phyloP scores from a whole-genome alignment of 30 jellyfish, hydroid and myxozoan genomes.

The Phacellophora camtschatica region DNA sequence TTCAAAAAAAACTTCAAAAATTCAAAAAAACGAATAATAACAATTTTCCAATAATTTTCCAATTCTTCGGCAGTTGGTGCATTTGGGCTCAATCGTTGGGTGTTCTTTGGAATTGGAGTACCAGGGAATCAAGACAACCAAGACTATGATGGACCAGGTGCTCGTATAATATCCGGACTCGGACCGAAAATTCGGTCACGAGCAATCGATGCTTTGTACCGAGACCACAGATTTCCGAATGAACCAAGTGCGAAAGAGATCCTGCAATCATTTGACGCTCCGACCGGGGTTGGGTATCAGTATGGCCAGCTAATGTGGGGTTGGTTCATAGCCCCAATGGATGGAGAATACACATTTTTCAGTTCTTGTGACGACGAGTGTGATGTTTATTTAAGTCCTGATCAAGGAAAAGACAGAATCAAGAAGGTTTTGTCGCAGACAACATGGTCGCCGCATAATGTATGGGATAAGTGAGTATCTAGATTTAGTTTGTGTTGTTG shows the following conservation, averaged over 20 bases:
- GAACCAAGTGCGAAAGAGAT: constrained; percentile 95
- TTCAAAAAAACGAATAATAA: no score
- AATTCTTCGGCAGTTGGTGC: no score
- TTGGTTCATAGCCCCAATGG: constrained; percentile 98
- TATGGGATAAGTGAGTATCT: constrained; percentile 91
- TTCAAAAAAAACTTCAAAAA: no score
- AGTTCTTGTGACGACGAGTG: constrained; percentile 99
- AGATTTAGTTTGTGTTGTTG: no score
- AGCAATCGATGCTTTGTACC: constrained; percentile 85
- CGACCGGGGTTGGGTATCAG: constrained; percentile 92
- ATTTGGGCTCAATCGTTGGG: constrained; percentile 83
- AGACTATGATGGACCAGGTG: constrained; percentile 81
- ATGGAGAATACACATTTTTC: constrained; percentile 92
- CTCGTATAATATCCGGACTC: constrained; percentile 28
- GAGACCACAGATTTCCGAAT: constrained; percentile 92
- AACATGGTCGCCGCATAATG: constrained; percentile 94
- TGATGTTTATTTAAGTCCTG: constrained; percentile 92
- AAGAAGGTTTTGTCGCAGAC: constrained; percentile 91
- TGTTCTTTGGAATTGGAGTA: constrained; percentile 69
- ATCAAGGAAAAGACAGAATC: constrained; percentile 93
- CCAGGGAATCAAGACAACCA: constrained; percentile 59
- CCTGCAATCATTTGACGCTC: constrained; percentile 88
- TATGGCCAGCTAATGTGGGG: constrained; percentile 98
- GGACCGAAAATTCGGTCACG: constrained; percentile 56
- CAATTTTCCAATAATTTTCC: no score